These are phyloP conservation scores for Leptura quadrifasciata DNA, from an alignment of 2,888 invertebrate genomes.

Conservation along the genomic window DNA sequence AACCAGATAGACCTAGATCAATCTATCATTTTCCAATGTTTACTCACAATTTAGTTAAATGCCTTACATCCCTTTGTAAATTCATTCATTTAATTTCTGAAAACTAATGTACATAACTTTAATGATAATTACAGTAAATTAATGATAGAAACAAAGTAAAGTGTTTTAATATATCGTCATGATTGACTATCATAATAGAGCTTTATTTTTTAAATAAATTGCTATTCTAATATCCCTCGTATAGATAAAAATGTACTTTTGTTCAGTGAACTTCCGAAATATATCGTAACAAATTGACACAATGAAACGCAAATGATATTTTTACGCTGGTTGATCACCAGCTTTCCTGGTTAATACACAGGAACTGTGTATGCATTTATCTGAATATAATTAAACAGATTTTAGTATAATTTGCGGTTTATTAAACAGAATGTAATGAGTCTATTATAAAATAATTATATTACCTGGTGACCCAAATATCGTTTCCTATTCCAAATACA, in stretches of 20 bases:
- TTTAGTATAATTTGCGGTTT: background rate
- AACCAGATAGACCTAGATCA: no score
- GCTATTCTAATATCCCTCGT: background rate
- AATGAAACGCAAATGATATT: constrained; percentile 4
- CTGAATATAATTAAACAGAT: background rate
- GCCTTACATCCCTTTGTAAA: no score
- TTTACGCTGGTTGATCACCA: background rate
- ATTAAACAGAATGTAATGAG: background rate
- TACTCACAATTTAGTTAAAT: no score
- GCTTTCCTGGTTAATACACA: background rate
- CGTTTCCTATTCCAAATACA: background rate
- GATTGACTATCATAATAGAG: no score
- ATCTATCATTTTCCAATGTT: no score
- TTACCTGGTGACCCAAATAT: constrained; percentile 3
- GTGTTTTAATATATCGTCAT: no score
- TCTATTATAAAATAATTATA: background rate
- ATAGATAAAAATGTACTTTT: background rate
- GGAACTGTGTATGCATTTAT: background rate
- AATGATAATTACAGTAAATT: no score
- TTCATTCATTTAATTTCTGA: no score
- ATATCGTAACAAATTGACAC: background rate
- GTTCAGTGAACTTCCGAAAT: background rate
- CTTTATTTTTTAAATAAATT: no score
- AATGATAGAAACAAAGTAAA: no score
- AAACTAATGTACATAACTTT: no score